These are phyloP conservation scores for Sparidentex hasta DNA, from an alignment of 2,797 vertebrate species.

Conservation along the genomic window DNA sequence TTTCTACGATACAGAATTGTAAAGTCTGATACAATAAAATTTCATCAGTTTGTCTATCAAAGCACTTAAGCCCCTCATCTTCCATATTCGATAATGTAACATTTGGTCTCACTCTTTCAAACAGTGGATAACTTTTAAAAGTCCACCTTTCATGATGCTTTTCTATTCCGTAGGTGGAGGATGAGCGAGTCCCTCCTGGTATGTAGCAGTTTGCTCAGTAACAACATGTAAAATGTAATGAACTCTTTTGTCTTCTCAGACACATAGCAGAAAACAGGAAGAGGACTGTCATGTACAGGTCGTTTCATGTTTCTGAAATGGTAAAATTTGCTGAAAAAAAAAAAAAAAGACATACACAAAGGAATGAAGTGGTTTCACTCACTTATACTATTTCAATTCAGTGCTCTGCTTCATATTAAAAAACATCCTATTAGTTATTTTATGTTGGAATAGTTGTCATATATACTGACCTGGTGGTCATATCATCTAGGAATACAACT, in stretches of 20 bases:
- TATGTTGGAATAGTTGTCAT: slow-evolving; percentile 10
- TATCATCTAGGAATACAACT: slow-evolving; percentile 16
- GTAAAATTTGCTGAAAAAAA: background rate
- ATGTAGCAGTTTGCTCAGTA: slow-evolving; percentile 5
- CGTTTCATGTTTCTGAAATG: slow-evolving; percentile 5
- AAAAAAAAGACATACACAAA: background rate
- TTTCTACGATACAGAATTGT: slow-evolving; percentile 3
- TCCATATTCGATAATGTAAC: slow-evolving; percentile 14
- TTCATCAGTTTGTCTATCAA: background rate
- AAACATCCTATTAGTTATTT: background rate
- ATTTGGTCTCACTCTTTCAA: background rate
- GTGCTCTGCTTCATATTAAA: slow-evolving; percentile 7
- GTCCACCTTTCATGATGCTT: background rate
- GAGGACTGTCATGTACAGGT: no score
- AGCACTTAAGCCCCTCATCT: slow-evolving; percentile 31
- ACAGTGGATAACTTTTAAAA: background rate
- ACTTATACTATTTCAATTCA: background rate
- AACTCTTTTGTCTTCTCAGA: slow-evolving; percentile 1
- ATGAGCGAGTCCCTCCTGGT: background rate
- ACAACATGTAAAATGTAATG: slow-evolving; percentile 2
- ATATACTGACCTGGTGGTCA: background rate
- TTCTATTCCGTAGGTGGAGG: background rate
- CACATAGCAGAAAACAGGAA: background rate
- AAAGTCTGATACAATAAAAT: background rate
- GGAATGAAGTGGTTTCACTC: background rate